Evolutionary conservation across 2,113 vertebrate genomes (phyloP).

Genomic region (Nanorana parkeri): DNA sequence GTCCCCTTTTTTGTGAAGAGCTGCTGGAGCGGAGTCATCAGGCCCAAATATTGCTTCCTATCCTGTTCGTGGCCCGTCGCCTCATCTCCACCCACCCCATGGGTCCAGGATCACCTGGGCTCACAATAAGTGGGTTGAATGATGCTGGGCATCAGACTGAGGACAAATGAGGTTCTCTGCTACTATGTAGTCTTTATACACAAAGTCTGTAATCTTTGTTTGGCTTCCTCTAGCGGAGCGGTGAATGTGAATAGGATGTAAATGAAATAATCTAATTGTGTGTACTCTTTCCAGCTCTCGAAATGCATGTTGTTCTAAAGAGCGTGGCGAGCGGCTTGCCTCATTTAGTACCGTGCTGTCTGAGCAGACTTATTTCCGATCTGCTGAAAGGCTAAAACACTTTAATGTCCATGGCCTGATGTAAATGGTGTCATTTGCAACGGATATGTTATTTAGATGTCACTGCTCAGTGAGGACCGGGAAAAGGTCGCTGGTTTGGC

Average conservation of each 20-base stretch:
- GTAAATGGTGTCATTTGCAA: slow-evolving; percentile 25
- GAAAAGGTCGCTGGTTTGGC: neutral
- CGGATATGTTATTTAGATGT: slow-evolving; percentile 1
- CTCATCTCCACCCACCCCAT: too few relatives aligned
- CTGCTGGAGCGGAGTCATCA: too few relatives aligned
- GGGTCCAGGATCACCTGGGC: too few relatives aligned
- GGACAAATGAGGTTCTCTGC: too few relatives aligned
- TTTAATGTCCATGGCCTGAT: neutral
- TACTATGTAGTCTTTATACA: too few relatives aligned
- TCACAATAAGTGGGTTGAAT: too few relatives aligned
- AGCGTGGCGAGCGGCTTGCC: neutral
- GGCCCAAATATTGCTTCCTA: too few relatives aligned
- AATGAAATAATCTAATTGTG: slow-evolving; percentile 50
- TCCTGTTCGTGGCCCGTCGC: too few relatives aligned
- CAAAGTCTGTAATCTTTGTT: neutral
- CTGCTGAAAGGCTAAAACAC: neutral
- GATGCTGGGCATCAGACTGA: too few relatives aligned
- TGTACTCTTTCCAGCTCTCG: neutral
- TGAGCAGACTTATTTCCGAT: slow-evolving; percentile 4
- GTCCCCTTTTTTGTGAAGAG: too few relatives aligned
- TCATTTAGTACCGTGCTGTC: slow-evolving; percentile 25
- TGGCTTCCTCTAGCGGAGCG: neutral
- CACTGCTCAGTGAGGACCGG: neutral
- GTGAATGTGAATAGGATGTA: slow-evolving; percentile 28
- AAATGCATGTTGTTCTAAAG: slow-evolving; percentile 20